Evolutionary conservation across 2,888 invertebrate genomes (phyloP), one percentile per base, ranked within the genome.

Genomic region (Acleris sparsana): DNA sequence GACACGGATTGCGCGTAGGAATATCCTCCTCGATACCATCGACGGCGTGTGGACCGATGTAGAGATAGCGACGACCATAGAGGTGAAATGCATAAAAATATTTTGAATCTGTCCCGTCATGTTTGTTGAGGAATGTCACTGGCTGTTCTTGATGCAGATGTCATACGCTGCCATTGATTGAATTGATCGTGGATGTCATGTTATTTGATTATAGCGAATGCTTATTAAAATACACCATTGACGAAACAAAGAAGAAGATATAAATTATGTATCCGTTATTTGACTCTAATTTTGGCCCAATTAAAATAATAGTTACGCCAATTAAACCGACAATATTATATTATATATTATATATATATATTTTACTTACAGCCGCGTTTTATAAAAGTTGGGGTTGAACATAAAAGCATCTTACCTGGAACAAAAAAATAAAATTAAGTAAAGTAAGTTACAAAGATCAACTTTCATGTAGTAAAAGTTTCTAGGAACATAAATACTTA

Each of bases 381-480:
- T 6, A 17, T 43, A 2, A 43, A 39, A 55, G 18, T 7, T 22
- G 3, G 6, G 20, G 1, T 16, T 20, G 16, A 22, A 13, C 9
- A 39, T 22, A 5, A 55, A 43, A 43, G 16, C 22, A 16, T 16
- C 74, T 73, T 75, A 75, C 74, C 73, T 75, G 73, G 49, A 73
- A 75, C 70, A 62, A 75, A 69, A 70, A 70, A 68, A 65, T 44
- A 55, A 64, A 39, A 59, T 60, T 67, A 11, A 44, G 44, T 25
- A 33, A 17, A 17, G 46, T 29, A 62, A 52, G 51, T 22, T 13
- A 18, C 17, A 61, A 22, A 52, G 53, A 22, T 29, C 39, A 56
- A 56, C 16, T 29, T 44, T n/a, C 20, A 25, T 7, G 11, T 46
- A 11, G 49, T 13, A 49, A 43, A 57, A 44, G 57, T 46, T 57